Evolutionary conservation across 2,888 invertebrate species (phyloP).

Genomic region (Tenthredo amoena): DNA sequence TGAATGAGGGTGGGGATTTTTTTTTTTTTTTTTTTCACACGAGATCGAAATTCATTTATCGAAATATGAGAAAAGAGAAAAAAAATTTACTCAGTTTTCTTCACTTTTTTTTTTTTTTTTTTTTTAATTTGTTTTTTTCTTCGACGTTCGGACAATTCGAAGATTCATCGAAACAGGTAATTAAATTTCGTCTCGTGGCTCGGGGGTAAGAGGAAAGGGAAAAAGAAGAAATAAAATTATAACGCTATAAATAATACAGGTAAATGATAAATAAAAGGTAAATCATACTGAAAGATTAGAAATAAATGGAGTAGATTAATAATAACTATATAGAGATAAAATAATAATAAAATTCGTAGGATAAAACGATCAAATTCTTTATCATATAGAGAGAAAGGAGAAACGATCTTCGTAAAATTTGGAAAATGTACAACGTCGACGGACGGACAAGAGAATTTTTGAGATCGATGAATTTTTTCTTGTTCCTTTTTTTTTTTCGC

Average conservation of each 20-base stretch:
- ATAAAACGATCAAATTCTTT: neutral
- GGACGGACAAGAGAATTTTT: neutral
- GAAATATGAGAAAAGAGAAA: neutral
- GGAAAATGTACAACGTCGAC: neutral
- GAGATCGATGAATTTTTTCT: too few relatives aligned
- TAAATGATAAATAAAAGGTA: conserved; percentile 51
- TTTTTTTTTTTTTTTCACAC: neutral
- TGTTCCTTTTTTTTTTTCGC: neutral
- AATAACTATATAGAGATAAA: neutral
- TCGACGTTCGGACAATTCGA: neutral
- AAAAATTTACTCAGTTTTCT: neutral
- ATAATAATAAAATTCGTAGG: neutral
- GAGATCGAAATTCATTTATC: conserved; percentile 27
- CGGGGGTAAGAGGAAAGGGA: neutral
- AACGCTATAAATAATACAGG: conserved; percentile 56
- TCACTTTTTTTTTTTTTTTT: neutral
- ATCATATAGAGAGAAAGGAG: neutral
- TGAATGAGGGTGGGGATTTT: neutral
- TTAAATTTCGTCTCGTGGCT: neutral
- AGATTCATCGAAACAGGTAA: neutral
- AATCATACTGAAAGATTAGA: conserved; percentile 20
- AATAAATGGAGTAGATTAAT: neutral
- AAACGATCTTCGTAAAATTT: neutral
- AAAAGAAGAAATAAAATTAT: conserved; percentile 52
- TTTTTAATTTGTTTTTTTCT: too few relatives aligned